Evolutionary conservation across 23 tunicate species (phyloP), one percentile per base, ranked within the genome.

Genomic region (Clavelina lepadiformis): DNA sequence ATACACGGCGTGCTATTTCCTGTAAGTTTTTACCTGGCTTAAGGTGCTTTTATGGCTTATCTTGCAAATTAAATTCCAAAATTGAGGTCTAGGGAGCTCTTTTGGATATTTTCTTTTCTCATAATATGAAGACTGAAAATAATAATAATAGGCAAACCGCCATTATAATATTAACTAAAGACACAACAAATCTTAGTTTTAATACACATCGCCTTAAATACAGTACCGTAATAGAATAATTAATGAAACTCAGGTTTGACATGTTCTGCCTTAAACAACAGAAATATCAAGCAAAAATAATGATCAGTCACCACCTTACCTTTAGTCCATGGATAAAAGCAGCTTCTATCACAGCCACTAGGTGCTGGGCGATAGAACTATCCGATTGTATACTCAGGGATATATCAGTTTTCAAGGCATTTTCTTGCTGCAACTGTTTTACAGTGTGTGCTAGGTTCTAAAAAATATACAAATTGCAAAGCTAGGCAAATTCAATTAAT

Each of bases 321-420:
- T 85, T 85, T 22, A 85, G 55, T 20, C 93, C 93, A 70, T 77
- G 93, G 44, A 85, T 37, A 51, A 85, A 77, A 8, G 79, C 93
- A 1, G 93, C 68, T 63, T 85, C 93, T 8, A 85, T 24, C 44
- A 85, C 67, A 28, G 36, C n/a, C 35, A 73, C 34, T 26, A 85
- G 62, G 6, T 69, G 71, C 38, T 77, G 82, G 1, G 74, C 91
- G 35, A 23, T 15, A 13, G 28, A 47, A 38, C 70, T 77, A 3
- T 83, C 82, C 25, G 91, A 60, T 21, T 28, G 56, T 13, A 83
- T 46, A n/a, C 46, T 35, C 35, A 47, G 28, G 15, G 35, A 19
- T 3, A 51, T 52, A 52, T 66, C 46, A 0, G 41, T 41, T 28
- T 71, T 65, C 0, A 31, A 36, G 15, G 91, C 67, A 51, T 13